Evolutionary conservation across 2,113 vertebrate species (phyloP), one percentile per base, ranked within the genome.

Genomic region (Oxyura jamaicensis): DNA sequence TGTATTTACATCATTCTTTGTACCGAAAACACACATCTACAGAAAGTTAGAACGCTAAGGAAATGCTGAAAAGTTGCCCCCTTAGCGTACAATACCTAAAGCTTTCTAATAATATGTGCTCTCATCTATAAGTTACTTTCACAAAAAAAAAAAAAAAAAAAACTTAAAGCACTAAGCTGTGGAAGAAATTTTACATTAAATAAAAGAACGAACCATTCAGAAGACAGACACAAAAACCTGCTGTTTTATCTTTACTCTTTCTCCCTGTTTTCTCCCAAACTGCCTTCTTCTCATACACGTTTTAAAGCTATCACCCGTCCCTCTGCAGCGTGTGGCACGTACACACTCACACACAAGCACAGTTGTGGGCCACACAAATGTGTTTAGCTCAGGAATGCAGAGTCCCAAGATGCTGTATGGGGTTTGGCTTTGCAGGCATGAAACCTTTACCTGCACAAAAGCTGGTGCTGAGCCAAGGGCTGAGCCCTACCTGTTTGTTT

Each of bases 81-180:
- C 59, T 46, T 33, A 75, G 44, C 19, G 39, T 59, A 77, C 16
- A 91, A 86, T 18, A 88, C 19, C 76, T 28, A 91, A 96, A 96
- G 53, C 44, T 93, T 81, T 90, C 58, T 81, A 87, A 92, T 76
- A 91, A 68, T 52, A 36, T 55, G 60, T 87, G 39, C 66, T 86
- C 63, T 95, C 81, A 91, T 68, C 60, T 39, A 87, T 78, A 97
- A 85, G 74, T 53, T 53, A 93, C 9, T 86, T 71, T 69, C 69
- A 81, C 60, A 91, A 97, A 95, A 63, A 44, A 48, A 46, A 44
- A 46, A 44, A 90, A 96, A 95, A 63, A 46, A 20, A 92, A 86
- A 88, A 53, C 7, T 92, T 56, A 83, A 56, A 96, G 65, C 56
- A 69, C 31, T 79, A 91, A 68, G 29, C 80, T 88, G 46, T 56